Base-by-base conservation (phyloP, 2,888 invertebrate species). In the Crepidodera aurea region DNA sequence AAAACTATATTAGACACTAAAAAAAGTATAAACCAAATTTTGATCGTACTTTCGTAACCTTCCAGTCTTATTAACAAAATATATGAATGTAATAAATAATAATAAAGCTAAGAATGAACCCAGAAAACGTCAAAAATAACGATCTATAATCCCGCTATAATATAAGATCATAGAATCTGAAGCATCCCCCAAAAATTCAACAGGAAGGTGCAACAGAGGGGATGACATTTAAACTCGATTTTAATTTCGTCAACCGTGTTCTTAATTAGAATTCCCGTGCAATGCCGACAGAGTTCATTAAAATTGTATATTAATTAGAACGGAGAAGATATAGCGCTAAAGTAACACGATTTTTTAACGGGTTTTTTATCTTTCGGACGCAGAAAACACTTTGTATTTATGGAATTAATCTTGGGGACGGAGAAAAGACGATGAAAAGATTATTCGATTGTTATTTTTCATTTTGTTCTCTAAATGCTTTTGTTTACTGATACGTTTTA, bases 271-370 rank as follows among this genome's bases (percentile, higher is more conserved):
- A 34, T 34, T 27, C 13, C 44, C 34, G 13, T 32, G 34, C 34
- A 15, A 46, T 16, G 15, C 46, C 4, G 25, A 46, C 46, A 46
- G 37, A 22, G 18, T 29, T 46, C 46, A 46, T 56, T 46, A 34
- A 34, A 56, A 46, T 56, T 46, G 32, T 32, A 56, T 56, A 46
- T 29, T 56, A 56, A 56, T 56, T 44, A 46, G 48, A 22, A 37
- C 29, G 27, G 15, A 56, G 48, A 48, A 32, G 46, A 37, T n/a
- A n/a, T 32, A 10, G 48, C 15, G 27, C 25, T 5, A 12, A 48
- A 48, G n/a, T 48, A 25, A 13, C 40, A 40, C 32, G 32, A 2
- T 32, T 32, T 32, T 32, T 32, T 10, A 10, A n/a, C 4, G 10
- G 6, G n/a, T 32, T n/a, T 10, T 32, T 25, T 25, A 25, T 25